Evolutionary conservation across 2,797 vertebrate genomes (phyloP).

Genomic region (Spizella passerina): DNA sequence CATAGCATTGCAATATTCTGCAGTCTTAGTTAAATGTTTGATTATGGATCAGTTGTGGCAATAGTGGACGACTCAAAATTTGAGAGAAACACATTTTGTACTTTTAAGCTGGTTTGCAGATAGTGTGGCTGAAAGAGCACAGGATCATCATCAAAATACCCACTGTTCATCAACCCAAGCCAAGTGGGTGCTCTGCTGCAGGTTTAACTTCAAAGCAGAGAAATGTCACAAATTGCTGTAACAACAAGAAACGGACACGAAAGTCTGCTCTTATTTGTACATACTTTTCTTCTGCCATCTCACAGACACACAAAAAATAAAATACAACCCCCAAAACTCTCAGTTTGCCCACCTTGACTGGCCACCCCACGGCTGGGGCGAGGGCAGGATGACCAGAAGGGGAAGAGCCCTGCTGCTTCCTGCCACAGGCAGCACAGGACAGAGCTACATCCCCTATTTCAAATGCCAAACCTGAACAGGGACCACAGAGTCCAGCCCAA

Average conservation of each 20-base stretch:
- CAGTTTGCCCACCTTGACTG: background rate
- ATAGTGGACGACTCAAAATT: background rate
- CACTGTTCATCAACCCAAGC: background rate
- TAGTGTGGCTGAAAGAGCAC: background rate
- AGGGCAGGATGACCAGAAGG: background rate
- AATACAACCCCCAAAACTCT: background rate
- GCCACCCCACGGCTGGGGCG: rapidly evolving
- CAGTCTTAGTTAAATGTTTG: background rate
- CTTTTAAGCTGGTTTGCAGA: background rate
- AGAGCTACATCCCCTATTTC: background rate
- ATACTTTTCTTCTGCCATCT: background rate
- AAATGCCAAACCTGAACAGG: background rate
- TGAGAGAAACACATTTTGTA: background rate
- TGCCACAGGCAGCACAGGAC: background rate
- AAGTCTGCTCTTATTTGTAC: background rate
- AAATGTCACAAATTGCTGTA: background rate
- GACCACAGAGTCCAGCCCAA: background rate
- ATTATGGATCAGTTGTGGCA: background rate
- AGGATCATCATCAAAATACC: background rate
- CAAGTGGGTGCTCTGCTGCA: background rate
- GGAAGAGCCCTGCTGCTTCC: background rate
- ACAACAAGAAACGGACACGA: background rate
- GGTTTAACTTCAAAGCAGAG: background rate
- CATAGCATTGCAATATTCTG: background rate
- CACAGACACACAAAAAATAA: background rate